Evolutionary conservation across 2,113 vertebrate species (phyloP).

Genomic region (Gallinago undulata): DNA sequence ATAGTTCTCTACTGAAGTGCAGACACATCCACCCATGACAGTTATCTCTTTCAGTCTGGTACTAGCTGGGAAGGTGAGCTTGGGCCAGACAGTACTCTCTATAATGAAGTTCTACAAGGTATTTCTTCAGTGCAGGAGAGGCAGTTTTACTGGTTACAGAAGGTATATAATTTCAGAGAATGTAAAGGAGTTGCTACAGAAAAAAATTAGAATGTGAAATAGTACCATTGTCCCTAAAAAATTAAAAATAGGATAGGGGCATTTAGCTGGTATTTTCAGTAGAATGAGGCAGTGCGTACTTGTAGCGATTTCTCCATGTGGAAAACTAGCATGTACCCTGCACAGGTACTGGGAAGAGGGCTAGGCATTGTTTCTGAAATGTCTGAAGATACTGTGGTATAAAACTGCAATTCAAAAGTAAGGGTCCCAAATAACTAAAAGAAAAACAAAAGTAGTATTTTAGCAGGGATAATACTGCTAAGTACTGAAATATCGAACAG

Average conservation of each 20-base stretch:
- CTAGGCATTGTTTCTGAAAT: neutral
- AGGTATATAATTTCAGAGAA: neutral
- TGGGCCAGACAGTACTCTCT: neutral
- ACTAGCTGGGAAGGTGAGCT: neutral
- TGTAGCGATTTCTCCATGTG: neutral
- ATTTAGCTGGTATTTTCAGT: neutral
- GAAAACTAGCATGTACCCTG: accelerated
- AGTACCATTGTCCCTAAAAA: neutral
- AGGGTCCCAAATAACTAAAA: neutral
- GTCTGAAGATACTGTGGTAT: neutral
- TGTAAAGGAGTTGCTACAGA: neutral
- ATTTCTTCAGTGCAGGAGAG: neutral
- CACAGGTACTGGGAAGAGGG: neutral
- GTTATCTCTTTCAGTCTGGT: neutral
- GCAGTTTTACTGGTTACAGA: neutral
- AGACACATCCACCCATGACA: neutral
- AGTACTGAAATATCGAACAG: too few species aligned
- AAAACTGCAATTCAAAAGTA: neutral
- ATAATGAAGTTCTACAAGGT: neutral
- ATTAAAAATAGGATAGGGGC: neutral
- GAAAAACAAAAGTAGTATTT: neutral
- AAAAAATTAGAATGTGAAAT: neutral
- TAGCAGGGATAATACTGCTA: too few species aligned
- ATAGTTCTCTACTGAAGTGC: neutral
- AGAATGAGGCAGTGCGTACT: neutral